These are phyloP conservation scores for Habroteleia sp. DNA, from an alignment of 2,888 invertebrate genomes.

Conservation along the genomic window DNA sequence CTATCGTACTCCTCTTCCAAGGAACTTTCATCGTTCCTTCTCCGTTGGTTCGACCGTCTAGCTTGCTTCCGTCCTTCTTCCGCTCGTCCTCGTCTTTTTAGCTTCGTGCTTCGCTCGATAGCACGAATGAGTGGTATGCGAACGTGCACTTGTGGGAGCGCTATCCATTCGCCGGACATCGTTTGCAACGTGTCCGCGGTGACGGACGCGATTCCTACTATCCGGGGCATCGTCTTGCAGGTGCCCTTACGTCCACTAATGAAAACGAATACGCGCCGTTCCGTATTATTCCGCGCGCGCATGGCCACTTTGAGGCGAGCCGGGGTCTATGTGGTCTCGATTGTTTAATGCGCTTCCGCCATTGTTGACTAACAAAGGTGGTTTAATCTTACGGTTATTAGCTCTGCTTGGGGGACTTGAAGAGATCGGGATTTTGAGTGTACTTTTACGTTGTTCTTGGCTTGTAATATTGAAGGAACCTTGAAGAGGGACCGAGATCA, in stretches of 20 bases:
- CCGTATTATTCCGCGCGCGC: constrained; percentile 28
- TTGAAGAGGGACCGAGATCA: constrained; percentile 34
- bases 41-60: background rate
- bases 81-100: constrained; percentile 48
- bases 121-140: constrained; percentile 48
- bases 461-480: constrained; percentile 34
- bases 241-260: constrained; percentile 40
- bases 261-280: constrained; percentile 41
- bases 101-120: constrained; percentile 45
- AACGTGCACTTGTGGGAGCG: constrained; percentile 51
- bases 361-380: constrained; percentile 56
- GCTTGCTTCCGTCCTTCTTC: constrained; percentile 23
- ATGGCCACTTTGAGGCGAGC: constrained; percentile 34
- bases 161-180: constrained; percentile 52
- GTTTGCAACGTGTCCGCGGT: constrained; percentile 49
- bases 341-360: constrained; percentile 45
- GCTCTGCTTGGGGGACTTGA: constrained; percentile 29
- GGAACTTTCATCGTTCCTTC: constrained; percentile 40
- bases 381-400: constrained; percentile 60
- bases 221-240: constrained; percentile 44
- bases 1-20: constrained; percentile 61
- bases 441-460: constrained; percentile 50
- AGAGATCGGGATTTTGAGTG: constrained; percentile 35
- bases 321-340: constrained; percentile 13
- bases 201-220: constrained; percentile 45